These are phyloP conservation scores for Gobiocypris rarus DNA, from an alignment of 2,113 vertebrate genomes.

Conservation along the genomic window DNA sequence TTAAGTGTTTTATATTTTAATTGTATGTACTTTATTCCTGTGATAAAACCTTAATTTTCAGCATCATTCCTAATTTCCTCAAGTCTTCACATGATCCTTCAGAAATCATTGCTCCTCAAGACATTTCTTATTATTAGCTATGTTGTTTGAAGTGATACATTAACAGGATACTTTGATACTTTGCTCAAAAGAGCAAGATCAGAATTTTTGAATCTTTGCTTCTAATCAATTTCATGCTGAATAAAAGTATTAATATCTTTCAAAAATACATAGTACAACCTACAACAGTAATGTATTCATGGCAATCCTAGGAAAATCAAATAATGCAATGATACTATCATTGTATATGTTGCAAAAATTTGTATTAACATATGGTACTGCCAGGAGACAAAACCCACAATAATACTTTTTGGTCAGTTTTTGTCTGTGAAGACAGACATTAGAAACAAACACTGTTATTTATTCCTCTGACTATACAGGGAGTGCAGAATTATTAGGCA, in stretches of 20 bases:
- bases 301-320: neutral
- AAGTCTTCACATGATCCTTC: neutral
- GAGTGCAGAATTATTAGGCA: too few relatives aligned
- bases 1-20: too few relatives aligned
- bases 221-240: neutral
- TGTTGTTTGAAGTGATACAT: too few relatives aligned
- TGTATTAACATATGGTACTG: neutral
- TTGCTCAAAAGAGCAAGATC: too few relatives aligned
- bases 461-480: neutral
- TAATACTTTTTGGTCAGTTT: neutral
- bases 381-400: neutral
- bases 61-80: neutral
- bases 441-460: neutral
- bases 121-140: neutral
- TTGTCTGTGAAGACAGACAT: neutral
- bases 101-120: neutral
- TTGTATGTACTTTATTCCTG: too few relatives aligned
- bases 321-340: neutral
- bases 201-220: neutral
- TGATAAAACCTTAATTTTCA: too few relatives aligned
- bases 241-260: neutral
- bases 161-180: too few relatives aligned
- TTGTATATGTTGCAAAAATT: neutral
- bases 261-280: too few relatives aligned
- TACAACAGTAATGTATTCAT: neutral